Percentiles rank a stretch among this genome's conserved stretches.
Conservation (phyloP, 2,888 invertebrate genomes). For the Platypus cylindrus region DNA sequence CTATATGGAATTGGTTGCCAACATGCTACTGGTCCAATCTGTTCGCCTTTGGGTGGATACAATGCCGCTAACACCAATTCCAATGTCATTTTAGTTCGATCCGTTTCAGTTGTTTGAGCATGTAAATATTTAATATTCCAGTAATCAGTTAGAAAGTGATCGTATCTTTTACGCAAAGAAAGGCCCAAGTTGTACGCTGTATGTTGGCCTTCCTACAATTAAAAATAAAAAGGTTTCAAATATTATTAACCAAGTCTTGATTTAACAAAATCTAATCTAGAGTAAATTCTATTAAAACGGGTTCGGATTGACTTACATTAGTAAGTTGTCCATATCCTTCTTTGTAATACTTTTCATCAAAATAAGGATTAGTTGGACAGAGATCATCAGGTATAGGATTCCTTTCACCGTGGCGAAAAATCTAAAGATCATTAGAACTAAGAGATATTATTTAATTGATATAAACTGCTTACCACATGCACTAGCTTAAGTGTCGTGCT, state of each 20-base stretch:
- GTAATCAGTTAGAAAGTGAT: constrained; percentile 40
- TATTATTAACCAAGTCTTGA: neutral
- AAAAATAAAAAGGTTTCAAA: neutral
- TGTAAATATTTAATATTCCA: constrained; percentile 42
- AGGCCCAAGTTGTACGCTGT: constrained; percentile 50
- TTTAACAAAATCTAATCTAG: too few relatives aligned
- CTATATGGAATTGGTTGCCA: constrained; percentile 23
- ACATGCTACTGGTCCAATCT: constrained; percentile 35
- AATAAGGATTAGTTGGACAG: constrained; percentile 49
- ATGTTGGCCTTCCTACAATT: constrained; percentile 38
- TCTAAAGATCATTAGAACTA: constrained; percentile 32
- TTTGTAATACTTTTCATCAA: constrained; percentile 36
- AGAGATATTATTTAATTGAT: neutral
- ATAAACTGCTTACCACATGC: constrained; percentile 7
- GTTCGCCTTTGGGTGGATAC: constrained; percentile 43
- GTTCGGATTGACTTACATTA: constrained; percentile 35
- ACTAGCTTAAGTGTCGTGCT: constrained; percentile 7
- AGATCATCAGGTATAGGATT: constrained; percentile 42
- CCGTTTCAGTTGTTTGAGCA: constrained; percentile 47
- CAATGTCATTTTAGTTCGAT: constrained; percentile 58
- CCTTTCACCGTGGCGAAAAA: constrained; percentile 66
- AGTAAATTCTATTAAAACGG: too few relatives aligned
- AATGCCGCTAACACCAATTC: constrained; percentile 51
- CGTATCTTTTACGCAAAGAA: constrained; percentile 47
- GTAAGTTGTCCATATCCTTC: constrained; percentile 43